A percentile compares a stretch with the other conserved stretches of the same genome.
These are phyloP conservation scores for Brachyhypopomus occidentalis DNA, from an alignment of 2,113 vertebrate species.

Conservation along the genomic window DNA sequence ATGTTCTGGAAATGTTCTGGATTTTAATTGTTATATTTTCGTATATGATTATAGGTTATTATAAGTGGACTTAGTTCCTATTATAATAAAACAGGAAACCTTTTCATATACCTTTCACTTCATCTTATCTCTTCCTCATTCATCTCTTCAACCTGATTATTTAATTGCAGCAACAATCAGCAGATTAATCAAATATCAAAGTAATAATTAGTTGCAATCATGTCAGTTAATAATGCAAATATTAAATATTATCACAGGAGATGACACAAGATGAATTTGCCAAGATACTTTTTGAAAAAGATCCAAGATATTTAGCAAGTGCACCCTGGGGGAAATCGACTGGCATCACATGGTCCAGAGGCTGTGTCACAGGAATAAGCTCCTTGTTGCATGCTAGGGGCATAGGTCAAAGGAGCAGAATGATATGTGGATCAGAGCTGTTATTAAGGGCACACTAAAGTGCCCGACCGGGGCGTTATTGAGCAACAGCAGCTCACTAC, in stretches of 20 bases:
- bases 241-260: neutral
- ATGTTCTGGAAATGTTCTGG: too few species aligned
- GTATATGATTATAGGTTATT: too few species aligned
- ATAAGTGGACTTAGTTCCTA: too few species aligned
- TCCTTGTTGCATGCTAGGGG: neutral
- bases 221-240: neutral
- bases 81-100: too few species aligned
- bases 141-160: too few species aligned
- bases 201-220: too few species aligned
- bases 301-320: neutral
- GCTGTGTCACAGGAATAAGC: neutral
- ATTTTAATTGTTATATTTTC: too few species aligned
- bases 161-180: too few species aligned
- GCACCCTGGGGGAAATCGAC: too few species aligned
- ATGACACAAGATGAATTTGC: neutral
- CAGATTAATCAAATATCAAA: too few species aligned
- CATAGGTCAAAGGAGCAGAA: neutral
- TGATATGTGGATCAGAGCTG: neutral
- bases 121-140: too few species aligned
- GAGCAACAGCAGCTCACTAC: neutral
- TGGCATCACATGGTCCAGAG: neutral
- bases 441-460: conserved; percentile 12
- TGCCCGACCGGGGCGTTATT: neutral
- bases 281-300: neutral
- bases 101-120: too few species aligned